Base-by-base conservation (phyloP, 2,113 vertebrate species). In the Pelobates fuscus region DNA sequence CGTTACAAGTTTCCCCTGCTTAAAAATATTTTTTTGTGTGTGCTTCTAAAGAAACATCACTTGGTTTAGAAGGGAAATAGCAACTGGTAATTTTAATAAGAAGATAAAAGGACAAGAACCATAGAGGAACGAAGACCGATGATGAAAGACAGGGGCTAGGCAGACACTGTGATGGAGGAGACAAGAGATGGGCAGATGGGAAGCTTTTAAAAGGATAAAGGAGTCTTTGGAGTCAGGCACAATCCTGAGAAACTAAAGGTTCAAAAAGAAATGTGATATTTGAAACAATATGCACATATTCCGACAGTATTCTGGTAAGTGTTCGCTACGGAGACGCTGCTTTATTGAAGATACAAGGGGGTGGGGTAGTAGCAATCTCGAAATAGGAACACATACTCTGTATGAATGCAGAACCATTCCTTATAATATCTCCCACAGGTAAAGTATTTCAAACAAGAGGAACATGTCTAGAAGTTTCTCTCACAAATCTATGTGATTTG, bases 101-200 rank as follows among this genome's bases (percentile, higher is more conserved):
- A 10, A 65, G 63, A 65, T 46, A 26, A 65, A 65, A 44, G 63
- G 14, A 10, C 5, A 20, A 46, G 41, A 65, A 65, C 20, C 23
- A 17, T 14, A 65, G 63, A 65, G 37, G 15, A 44, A 62, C 4
- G 29, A 62, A 65, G 63, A 44, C 6, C 20, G 23, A 18, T 17
- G 32, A 65, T 65, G 20, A 65, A 65, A 65, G 63, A 65, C 37
- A 21, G 21, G 52, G 52, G 21, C n/a, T 55, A 10, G 23, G 61
- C 61, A 32, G 20, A 20, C 60, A 18, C 24, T 64, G 17, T 2
- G 32, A 24, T 55, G 2, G 6, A 55, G 52, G 52, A 64, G 62
- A 43, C 20, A 44, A 41, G 63, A 44, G 11, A 25, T 23, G 37
- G 15, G 11, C 32, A 25, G 63, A 62, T 62, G 60, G 32, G 17